Conservation (phyloP, 2,888 invertebrate genomes). For the Drosophila kuntzei region DNA sequence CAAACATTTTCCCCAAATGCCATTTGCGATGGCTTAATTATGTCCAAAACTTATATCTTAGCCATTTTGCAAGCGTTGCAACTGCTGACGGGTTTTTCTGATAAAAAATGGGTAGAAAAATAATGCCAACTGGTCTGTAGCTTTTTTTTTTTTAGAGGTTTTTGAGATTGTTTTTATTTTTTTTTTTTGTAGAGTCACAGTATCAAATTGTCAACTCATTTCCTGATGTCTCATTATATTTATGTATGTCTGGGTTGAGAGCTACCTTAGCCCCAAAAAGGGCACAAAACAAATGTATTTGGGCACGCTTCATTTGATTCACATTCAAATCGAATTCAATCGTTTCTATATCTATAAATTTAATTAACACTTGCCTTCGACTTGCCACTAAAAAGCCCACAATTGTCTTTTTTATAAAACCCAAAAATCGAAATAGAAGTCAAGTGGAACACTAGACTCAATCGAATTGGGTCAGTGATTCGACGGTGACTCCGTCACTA, state of each 20-base stretch:
- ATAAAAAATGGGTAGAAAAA: slow-evolving; percentile 40
- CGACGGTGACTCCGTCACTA: slow-evolving; percentile 33
- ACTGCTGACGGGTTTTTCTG: slow-evolving; percentile 60
- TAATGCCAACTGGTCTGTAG: slow-evolving; percentile 21
- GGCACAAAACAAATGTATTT: slow-evolving; percentile 55
- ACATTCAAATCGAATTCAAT: slow-evolving; percentile 51
- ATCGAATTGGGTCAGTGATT: slow-evolving; percentile 63
- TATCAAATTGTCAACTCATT: slow-evolving; percentile 69
- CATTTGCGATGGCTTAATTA: slow-evolving; percentile 76
- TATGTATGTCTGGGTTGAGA: slow-evolving; percentile 8
- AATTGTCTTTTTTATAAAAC: slow-evolving; percentile 37
- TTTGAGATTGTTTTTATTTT: slow-evolving; percentile 7
- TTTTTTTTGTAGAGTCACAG: slow-evolving; percentile 13
- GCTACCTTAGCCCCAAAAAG: slow-evolving; percentile 43
- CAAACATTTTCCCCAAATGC: slow-evolving; percentile 62
- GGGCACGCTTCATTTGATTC: slow-evolving; percentile 71
- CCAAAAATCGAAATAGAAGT: slow-evolving; percentile 29
- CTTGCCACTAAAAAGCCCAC: slow-evolving; percentile 43
- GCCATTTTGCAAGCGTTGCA: slow-evolving; percentile 60
- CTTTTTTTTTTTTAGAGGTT: slow-evolving; percentile 9
- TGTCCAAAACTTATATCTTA: slow-evolving; percentile 74
- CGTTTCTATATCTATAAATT: slow-evolving; percentile 63
- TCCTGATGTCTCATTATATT: slow-evolving; percentile 40
- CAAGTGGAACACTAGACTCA: slow-evolving; percentile 56
- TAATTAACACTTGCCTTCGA: slow-evolving; percentile 72